These are phyloP conservation scores for Branchipolynoe longqiensis DNA, from an alignment of 2,888 invertebrate genomes.

Conservation along the genomic window DNA sequence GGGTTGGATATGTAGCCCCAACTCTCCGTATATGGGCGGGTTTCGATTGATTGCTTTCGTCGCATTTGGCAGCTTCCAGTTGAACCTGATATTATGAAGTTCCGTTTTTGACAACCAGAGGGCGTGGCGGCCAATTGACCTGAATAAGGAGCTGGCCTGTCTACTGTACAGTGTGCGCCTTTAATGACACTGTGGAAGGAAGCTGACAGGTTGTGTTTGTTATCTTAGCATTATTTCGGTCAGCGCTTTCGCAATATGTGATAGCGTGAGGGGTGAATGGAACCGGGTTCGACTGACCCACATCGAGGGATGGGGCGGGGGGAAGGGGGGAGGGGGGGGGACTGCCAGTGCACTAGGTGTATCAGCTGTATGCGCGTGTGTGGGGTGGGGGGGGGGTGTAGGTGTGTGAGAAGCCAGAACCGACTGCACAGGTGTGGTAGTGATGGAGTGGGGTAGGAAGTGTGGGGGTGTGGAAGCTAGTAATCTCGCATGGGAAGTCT, in stretches of 20 bases:
- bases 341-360: too few relatives aligned
- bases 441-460: too few relatives aligned
- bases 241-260: slow-evolving; percentile 19
- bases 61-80: too few relatives aligned
- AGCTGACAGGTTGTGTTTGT: slow-evolving; percentile 42
- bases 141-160: background rate
- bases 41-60: too few relatives aligned
- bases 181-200: slow-evolving; percentile 22
- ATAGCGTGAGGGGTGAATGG: background rate
- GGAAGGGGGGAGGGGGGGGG: background rate
- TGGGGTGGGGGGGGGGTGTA: background rate
- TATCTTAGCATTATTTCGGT: slow-evolving; percentile 50
- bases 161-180: background rate
- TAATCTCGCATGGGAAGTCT: too few relatives aligned
- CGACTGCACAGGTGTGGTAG: background rate
- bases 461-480: too few relatives aligned
- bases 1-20: too few relatives aligned
- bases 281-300: slow-evolving; percentile 16
- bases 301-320: background rate
- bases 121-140: background rate
- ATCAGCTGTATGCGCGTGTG: too few relatives aligned
- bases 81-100: too few relatives aligned
- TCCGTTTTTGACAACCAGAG: background rate
- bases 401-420: background rate
- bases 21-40: too few relatives aligned